Base-by-base conservation (phyloP, 2,888 invertebrate species). In the Metopia argyrocephala region DNA sequence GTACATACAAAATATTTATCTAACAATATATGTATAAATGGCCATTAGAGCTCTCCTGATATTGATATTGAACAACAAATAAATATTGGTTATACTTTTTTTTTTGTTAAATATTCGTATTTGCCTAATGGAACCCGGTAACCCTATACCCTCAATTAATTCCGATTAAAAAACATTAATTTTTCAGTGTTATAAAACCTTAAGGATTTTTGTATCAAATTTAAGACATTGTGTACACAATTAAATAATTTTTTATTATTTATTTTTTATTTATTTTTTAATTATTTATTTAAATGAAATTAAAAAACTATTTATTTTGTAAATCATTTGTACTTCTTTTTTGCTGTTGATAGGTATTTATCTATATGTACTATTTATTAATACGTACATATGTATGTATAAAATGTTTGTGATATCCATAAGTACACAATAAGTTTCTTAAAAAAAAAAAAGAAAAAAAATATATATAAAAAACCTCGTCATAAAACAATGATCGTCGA, bases 401-500 rank as follows among this genome's bases (percentile, higher is more conserved):
- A 38, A 15, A 12, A 38, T 38, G 15, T 38, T 15, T 9, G 4
- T 9, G 38, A 38, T 38, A 38, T 38, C 38, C 38, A 38, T 38
- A 12, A 38, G 38, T 15, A 15, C 15, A 12, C 38, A 38, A 45
- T 23, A 62, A 46, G 48, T 9, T 15, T 27, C 50, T 27, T 31
- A 46, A 12, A n/a, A 15, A 12, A 69, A 45, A 23, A 38, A 28
- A 56, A 38, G 46, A 52, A 23, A 7, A 48, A 46, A 48, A 27
- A 18, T n/a, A 45, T 25, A 46, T 18, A 25, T 57, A 62, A 31
- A 54, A 38, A 61, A 25, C 18, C 23, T 56, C 25, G 65, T 66
- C 74, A 74, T 64, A 70, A 80, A 71, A 65, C 59, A 68, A 66
- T 74, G 78, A 66, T 81, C 15, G 38, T 15, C 74, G 76, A 78